phyloP scores from a whole-genome alignment of 2,113 vertebrate species.

The Silurus glanis region DNA sequence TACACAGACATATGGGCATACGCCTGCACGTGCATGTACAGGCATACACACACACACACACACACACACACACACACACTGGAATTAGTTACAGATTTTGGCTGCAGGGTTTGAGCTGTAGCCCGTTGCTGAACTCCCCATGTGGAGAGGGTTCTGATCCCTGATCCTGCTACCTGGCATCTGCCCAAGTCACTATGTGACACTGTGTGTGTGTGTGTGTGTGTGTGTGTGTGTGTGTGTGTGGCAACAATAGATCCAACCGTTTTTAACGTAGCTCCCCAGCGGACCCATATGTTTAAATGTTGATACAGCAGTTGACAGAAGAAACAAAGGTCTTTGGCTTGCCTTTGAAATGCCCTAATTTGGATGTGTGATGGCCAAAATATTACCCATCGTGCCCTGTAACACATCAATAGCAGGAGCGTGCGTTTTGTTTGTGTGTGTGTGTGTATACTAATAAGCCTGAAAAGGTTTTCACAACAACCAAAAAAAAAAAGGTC shows the following conservation, averaged over 20 bases:
- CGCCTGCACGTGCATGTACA: neutral
- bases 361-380: constrained; percentile 23
- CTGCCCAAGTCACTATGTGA: neutral
- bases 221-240: constrained; percentile 6
- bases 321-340: constrained; percentile 32
- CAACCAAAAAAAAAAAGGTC: constrained; percentile 2
- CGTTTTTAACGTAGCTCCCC: constrained; percentile 25
- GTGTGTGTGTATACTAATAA: neutral
- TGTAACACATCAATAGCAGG: neutral
- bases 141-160: constrained; percentile 28
- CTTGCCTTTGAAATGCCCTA: constrained; percentile 2
- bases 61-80: constrained; percentile 7
- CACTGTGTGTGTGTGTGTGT: constrained; percentile 9
- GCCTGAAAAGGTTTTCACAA: neutral
- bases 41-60: constrained; percentile 23
- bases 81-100: constrained; percentile 43
- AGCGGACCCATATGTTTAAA: constrained; percentile 25
- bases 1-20: neutral
- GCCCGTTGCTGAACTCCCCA: constrained; percentile 33
- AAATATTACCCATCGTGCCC: constrained; percentile 20
- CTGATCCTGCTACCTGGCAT: constrained; percentile 29
- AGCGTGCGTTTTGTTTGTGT: neutral
- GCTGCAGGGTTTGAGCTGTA: constrained; percentile 21
- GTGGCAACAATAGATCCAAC: constrained; percentile 12
- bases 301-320: constrained; percentile 39